phyloP scores from a whole-genome alignment of 2,797 vertebrate genomes.

The Diglossa cyanea region DNA sequence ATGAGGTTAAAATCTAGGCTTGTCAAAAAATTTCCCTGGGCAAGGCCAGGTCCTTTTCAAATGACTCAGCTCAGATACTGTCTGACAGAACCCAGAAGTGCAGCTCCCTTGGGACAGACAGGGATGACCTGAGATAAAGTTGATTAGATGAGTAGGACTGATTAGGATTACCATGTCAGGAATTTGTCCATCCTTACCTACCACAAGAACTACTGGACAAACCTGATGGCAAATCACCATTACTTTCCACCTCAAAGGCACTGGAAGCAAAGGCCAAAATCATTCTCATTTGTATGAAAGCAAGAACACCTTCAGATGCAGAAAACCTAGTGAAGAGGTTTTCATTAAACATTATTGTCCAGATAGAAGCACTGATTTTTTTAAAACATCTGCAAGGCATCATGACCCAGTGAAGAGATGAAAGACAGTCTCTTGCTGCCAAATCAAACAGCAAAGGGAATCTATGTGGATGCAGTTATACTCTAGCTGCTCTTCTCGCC shows the following conservation, averaged over 20 bases:
- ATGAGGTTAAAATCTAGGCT: rapidly evolving
- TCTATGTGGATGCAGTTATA: not conserved
- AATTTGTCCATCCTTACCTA: not conserved
- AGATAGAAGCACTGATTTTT: not conserved
- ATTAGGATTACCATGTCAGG: rapidly evolving
- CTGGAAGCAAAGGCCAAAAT: not conserved
- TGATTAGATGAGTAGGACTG: not conserved
- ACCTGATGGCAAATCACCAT: not conserved
- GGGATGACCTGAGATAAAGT: rapidly evolving
- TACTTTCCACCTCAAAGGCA: not conserved
- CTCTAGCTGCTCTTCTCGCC: not conserved
- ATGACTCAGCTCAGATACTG: not conserved
- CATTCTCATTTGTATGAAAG: not conserved
- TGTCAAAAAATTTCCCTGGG: not conserved
- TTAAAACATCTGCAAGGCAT: not conserved
- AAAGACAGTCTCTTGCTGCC: not conserved
- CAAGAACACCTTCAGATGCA: not conserved
- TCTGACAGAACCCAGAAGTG: not conserved
- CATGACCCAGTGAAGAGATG: not conserved
- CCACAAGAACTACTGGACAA: not conserved
- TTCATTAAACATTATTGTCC: not conserved
- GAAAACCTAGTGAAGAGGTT: not conserved
- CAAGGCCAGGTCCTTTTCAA: not conserved
- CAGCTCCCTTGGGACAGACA: not conserved
- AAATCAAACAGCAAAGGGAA: not conserved